phyloP scores from a whole-genome alignment of 53 echinoderm and acorn worm genomes.

The Paelopatides confundens region DNA sequence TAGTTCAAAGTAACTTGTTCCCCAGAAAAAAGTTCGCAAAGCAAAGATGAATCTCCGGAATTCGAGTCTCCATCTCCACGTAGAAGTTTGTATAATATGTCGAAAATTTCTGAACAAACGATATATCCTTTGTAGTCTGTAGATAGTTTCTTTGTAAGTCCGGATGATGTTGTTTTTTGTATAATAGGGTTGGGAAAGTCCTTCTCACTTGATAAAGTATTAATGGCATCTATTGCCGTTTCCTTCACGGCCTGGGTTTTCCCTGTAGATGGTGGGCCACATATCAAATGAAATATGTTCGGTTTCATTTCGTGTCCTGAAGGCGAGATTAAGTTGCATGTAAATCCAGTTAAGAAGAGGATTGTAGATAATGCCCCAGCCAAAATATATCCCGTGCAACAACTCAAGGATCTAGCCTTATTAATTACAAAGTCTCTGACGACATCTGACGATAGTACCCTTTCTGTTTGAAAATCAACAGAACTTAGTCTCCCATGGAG shows the following conservation, averaged over 20 bases:
- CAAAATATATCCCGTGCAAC: background rate
- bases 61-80: background rate
- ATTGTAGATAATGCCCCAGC: background rate
- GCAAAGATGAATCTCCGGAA: conserved; percentile 1
- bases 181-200: background rate
- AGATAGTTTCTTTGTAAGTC: conserved; percentile 10
- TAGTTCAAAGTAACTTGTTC: conserved; percentile 18
- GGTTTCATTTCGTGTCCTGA: conserved; percentile 2
- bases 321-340: conserved; percentile 7
- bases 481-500: background rate
- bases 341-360: background rate
- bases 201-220: background rate
- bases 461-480: conserved; percentile 10
- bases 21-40: conserved; percentile 21
- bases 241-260: conserved; percentile 28
- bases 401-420: background rate
- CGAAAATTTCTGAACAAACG: background rate
- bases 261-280: conserved; percentile 12
- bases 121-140: background rate
- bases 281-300: conserved; percentile 12
- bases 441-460: background rate
- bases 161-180: conserved; percentile 1
- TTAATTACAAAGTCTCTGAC: background rate
- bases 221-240: background rate
- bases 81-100: background rate